phyloP scores from a whole-genome alignment of 2,888 invertebrate species.

The Marronus borbonicus region DNA sequence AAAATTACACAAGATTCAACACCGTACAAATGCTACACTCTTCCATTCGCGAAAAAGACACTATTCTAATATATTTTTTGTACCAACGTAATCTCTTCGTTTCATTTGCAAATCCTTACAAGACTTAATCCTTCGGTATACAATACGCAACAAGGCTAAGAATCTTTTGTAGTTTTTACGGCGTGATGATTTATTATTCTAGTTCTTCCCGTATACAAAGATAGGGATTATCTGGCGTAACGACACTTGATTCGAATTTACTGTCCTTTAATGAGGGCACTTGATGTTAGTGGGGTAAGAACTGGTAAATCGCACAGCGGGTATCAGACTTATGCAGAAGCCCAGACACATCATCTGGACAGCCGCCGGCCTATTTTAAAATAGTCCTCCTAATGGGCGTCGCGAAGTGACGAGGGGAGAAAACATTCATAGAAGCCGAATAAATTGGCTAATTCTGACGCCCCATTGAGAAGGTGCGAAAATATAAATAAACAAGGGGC shows the following conservation, averaged over 20 bases:
- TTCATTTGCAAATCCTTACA: conserved; percentile 8
- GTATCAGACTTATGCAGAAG: conserved; percentile 24
- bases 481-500: conserved; percentile 39
- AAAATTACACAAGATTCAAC: not conserved
- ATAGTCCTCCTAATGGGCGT: conserved; percentile 32
- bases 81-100: not conserved
- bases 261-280: conserved; percentile 52
- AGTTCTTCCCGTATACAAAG: conserved; percentile 31
- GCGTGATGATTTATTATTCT: conserved; percentile 12
- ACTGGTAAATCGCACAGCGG: conserved; percentile 28
- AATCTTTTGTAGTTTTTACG: not conserved
- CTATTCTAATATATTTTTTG: not conserved
- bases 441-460: conserved; percentile 25
- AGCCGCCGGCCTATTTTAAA: conserved; percentile 24
- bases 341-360: not conserved
- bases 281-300: conserved; percentile 43
- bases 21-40: not conserved
- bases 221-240: conserved; percentile 22
- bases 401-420: conserved; percentile 28
- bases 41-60: not conserved
- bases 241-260: conserved; percentile 53
- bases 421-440: conserved; percentile 18
- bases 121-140: not conserved
- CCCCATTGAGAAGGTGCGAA: conserved; percentile 27
- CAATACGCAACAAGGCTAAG: not conserved